Evolutionary conservation across 1,140 invertebrate genomes (phyloP).

Genomic region (Musca vetustissima): DNA sequence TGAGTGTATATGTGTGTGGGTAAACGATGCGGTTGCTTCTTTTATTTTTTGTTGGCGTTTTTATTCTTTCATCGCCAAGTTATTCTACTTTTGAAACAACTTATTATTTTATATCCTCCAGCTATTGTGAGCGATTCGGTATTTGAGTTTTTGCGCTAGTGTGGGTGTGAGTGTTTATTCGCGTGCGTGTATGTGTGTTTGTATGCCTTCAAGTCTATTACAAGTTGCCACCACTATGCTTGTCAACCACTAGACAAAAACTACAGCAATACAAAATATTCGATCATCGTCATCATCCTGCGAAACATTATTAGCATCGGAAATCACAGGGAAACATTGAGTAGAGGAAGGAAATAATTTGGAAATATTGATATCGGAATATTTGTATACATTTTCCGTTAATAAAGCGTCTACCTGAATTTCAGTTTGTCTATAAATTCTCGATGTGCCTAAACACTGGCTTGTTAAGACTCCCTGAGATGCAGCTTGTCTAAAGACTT

Average conservation of each 20-base stretch:
- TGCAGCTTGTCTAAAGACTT: no score
- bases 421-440: no score
- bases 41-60: no score
- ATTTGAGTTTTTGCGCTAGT: not conserved
- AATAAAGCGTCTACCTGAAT: no score
- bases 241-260: constrained; percentile 7
- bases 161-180: no score
- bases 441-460: no score
- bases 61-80: not conserved
- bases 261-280: not conserved
- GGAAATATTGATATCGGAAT: no score
- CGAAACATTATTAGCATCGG: not conserved
- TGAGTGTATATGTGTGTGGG: not conserved
- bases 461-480: no score
- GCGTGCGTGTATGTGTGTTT: no score
- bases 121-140: not conserved
- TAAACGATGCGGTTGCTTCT: no score
- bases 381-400: no score
- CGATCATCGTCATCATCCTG: not conserved
- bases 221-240: not conserved
- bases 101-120: constrained; percentile 10
- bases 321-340: not conserved
- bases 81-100: constrained; percentile 4
- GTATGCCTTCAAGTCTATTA: not conserved
- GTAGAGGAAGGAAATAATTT: no score